Percentiles rank a stretch among this genome's conserved stretches.
phyloP scores from a whole-genome alignment of 2,113 vertebrate genomes.

The Nyctereutes procyonoides region DNA sequence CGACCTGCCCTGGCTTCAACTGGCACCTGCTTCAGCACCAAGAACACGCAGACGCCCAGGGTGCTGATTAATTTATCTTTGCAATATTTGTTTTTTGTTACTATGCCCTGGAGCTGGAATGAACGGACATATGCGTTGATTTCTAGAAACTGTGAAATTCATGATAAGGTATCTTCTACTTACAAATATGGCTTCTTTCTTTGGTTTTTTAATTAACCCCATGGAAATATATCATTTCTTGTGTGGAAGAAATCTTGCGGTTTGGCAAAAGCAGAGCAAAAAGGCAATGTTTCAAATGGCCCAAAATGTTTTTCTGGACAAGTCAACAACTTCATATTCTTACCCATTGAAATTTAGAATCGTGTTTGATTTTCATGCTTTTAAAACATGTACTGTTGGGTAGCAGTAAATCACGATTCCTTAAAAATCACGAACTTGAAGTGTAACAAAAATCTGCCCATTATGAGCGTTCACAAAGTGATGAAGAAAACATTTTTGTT shows the following conservation, averaged over 20 bases:
- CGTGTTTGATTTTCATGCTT: conserved; percentile 8
- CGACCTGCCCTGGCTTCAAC: neutral
- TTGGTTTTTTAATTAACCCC: conserved; percentile 27
- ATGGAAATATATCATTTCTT: neutral
- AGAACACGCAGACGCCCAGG: neutral
- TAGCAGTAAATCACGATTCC: neutral
- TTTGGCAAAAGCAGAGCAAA: conserved; percentile 38
- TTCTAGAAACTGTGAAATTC: conserved; percentile 21
- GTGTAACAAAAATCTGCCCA: neutral
- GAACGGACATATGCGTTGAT: neutral
- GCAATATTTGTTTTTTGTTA: conserved; percentile 3
- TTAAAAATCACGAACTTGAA: neutral
- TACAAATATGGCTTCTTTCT: neutral
- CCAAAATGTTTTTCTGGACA: neutral
- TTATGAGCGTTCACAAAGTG: neutral
- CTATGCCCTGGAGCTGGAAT: neutral
- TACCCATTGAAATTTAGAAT: neutral
- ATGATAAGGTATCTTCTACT: neutral
- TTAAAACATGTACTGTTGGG: neutral
- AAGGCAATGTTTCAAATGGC: neutral
- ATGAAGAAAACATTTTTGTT: neutral
- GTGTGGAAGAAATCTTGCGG: neutral
- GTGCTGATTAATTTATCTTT: neutral
- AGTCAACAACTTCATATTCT: conserved; percentile 1
- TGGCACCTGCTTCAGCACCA: neutral